A percentile compares a stretch with the other conserved stretches of the same genome.
Evolutionary conservation across 2,888 invertebrate genomes (phyloP).

Genomic region (Hymenopus coronatus): DNA sequence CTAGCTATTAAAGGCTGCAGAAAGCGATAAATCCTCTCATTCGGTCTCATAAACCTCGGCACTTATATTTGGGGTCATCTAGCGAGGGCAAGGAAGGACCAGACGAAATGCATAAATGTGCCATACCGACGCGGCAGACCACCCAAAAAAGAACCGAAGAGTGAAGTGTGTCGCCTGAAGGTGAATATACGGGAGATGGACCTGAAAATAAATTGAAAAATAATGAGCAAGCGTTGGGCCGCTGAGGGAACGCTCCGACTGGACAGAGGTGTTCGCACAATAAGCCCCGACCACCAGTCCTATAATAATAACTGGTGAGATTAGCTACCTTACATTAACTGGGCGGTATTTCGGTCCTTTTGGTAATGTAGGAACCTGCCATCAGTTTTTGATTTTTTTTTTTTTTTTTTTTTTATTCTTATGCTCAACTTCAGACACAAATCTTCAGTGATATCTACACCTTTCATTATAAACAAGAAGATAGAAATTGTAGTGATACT

Average conservation of each 20-base stretch:
- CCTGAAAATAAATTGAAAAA: slow-evolving; percentile 21
- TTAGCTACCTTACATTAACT: background rate
- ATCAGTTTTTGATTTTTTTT: too few relatives aligned
- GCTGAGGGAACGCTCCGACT: background rate
- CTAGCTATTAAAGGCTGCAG: too few relatives aligned
- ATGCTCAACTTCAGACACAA: too few relatives aligned
- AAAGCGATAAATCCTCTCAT: background rate
- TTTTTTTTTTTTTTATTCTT: too few relatives aligned
- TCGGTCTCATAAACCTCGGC: background rate
- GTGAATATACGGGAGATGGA: background rate
- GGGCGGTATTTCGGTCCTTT: background rate
- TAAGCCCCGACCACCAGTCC: background rate
- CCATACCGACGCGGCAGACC: background rate
- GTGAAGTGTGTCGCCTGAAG: slow-evolving; percentile 1
- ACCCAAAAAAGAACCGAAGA: slow-evolving; percentile 12
- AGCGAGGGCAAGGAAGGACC: background rate
- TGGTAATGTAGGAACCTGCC: background rate
- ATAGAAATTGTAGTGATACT: too few relatives aligned
- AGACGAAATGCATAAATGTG: background rate
- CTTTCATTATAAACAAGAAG: too few relatives aligned
- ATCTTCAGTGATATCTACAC: too few relatives aligned
- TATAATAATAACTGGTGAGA: background rate
- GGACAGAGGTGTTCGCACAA: background rate
- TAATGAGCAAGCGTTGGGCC: background rate
- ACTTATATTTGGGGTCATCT: background rate